phyloP scores from a whole-genome alignment of 1,140 invertebrate species.

The Drosophila subpulchrella region DNA sequence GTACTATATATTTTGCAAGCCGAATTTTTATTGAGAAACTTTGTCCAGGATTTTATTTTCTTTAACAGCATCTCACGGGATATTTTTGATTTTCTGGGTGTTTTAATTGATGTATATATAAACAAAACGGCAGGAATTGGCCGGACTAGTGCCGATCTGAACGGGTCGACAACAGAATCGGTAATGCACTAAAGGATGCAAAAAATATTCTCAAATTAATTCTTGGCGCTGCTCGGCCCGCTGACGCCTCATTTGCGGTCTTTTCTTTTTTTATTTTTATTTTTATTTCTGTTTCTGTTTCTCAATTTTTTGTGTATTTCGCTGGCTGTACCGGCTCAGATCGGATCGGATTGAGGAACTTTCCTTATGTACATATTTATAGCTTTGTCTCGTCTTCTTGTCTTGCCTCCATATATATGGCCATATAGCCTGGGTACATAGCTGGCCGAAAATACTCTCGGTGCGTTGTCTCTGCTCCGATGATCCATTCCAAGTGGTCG shows the following conservation, averaged over 20 bases:
- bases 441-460: constrained; percentile 51
- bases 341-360: constrained; percentile 63
- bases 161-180: constrained; percentile 82
- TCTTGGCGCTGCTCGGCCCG: constrained; percentile 52
- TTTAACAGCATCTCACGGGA: constrained; percentile 17
- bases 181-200: constrained; percentile 84
- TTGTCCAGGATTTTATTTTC: constrained; percentile 35
- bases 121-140: constrained; percentile 53
- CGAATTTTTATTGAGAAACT: constrained; percentile 3
- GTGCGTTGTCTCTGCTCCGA: constrained; percentile 37
- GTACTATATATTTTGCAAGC: constrained; percentile 15
- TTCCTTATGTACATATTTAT: constrained; percentile 79
- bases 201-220: constrained; percentile 83
- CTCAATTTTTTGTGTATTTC: constrained; percentile 30
- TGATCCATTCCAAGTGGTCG: constrained; percentile 26
- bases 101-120: constrained; percentile 18
- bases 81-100: constrained; percentile 17
- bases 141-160: constrained; percentile 72
- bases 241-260: constrained; percentile 43
- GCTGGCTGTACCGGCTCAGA: constrained; percentile 37
- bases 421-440: constrained; percentile 61
- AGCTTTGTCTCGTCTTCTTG: constrained; percentile 79
- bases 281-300: constrained; percentile 34
- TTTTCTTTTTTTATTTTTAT: constrained; percentile 7
- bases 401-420: constrained; percentile 50